Conservation (phyloP, 2,888 invertebrate species). For the Apotomis turbidana region DNA sequence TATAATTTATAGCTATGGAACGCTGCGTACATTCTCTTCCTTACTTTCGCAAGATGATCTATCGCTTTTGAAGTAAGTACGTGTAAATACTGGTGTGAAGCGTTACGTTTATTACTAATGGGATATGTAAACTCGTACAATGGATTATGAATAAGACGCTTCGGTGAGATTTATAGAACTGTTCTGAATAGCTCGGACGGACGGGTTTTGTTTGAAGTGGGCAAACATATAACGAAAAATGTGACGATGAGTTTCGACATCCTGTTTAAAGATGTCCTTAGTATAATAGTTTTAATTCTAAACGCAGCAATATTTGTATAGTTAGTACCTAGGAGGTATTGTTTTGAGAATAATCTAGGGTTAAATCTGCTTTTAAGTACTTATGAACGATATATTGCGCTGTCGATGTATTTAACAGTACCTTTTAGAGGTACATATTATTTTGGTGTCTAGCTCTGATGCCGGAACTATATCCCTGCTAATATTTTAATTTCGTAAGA, state of each 20-base stretch:
- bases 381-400: too few species aligned
- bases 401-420: too few species aligned
- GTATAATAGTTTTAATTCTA: neutral
- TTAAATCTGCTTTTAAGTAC: too few species aligned
- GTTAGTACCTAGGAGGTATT: too few species aligned
- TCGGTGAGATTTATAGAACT: constrained; percentile 20
- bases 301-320: too few species aligned
- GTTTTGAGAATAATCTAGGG: too few species aligned
- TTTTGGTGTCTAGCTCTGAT: too few species aligned
- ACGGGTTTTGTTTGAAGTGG: constrained; percentile 23
- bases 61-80: constrained; percentile 54
- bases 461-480: too few species aligned
- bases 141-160: constrained; percentile 34
- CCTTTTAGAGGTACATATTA: too few species aligned
- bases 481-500: too few species aligned
- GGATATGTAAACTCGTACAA: constrained; percentile 27
- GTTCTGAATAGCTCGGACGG: constrained; percentile 2
- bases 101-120: constrained; percentile 37
- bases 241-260: constrained; percentile 2
- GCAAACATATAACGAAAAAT: constrained; percentile 2
- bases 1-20: constrained; percentile 67
- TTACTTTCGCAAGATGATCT: constrained; percentile 65
- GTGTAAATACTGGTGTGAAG: constrained; percentile 46
- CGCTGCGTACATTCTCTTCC: constrained; percentile 62
- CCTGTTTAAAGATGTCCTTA: neutral